Evolutionary conservation across 1,140 invertebrate genomes (phyloP), one percentile per base, ranked within the genome.

Genomic region (Prorops nasuta): DNA sequence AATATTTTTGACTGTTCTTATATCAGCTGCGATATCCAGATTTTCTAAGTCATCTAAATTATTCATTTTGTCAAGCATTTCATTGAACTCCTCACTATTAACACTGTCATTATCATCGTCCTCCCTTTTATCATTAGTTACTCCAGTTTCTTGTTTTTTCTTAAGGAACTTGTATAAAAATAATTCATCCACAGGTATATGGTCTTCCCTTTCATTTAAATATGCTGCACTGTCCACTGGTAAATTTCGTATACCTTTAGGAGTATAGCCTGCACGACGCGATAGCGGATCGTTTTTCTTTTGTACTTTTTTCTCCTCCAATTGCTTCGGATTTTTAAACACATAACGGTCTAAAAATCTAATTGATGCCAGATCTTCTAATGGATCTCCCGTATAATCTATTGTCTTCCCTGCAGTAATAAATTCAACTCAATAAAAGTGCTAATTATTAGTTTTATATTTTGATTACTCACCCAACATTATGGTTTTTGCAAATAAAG

Each of bases 321-420:
- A 46, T 51, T 86, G 87, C 72, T 98, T 98, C 0, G 96, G 94
- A 80, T 98, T 98, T 72, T 96, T 93, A 65, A 94, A 98, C 1
- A 94, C 92, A 74, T 97, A 98, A 46, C 94, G 81, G 67, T 98
- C 95, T 9, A 98, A 76, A 68, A 98, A 98, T 49, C 91, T 79
- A 18, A 92, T 88, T 1, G 92, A 72, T 0, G 88, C 90, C 65
- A 98, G 94, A 77, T 98, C 96, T 65, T 91, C 83, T 0, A 98
- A 72, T 0, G 96, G 95, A 79, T 98, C 93, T 0, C 96, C 95
- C 44, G 84, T 82, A 66, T 98, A 98, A 18, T 85, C 80, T 22
- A 98, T 89, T 42, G 77, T 59, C 72, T 84, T 79, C 22, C 83
- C 86, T 88, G 61, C 12, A 69, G 71, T 64, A 40, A 51, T 40